Conservation (phyloP, 2,888 invertebrate genomes). For the Trachelus troglodyta region DNA sequence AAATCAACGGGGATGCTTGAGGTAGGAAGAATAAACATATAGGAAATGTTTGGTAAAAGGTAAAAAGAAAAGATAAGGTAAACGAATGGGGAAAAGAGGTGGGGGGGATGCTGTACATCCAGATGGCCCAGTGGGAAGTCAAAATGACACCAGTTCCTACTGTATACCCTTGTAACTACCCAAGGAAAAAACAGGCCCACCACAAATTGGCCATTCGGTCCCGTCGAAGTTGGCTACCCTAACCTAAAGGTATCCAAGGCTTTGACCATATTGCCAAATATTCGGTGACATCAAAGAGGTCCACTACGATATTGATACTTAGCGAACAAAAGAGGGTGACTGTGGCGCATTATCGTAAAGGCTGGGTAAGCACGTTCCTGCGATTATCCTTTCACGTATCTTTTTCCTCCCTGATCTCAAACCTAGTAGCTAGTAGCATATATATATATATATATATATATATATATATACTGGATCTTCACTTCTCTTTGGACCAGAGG, state of each 20-base stretch:
- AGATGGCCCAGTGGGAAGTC: constrained; percentile 21
- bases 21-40: no score
- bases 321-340: neutral
- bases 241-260: constrained; percentile 1
- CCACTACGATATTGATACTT: constrained; percentile 6
- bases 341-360: no score
- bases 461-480: no score
- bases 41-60: constrained; percentile 8
- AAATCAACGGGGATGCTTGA: no score
- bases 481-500: no score
- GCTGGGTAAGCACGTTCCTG: no score
- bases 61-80: constrained; percentile 1
- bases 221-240: constrained; percentile 7
- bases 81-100: no score
- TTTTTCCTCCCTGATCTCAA: no score
- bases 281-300: constrained; percentile 6
- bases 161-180: constrained; percentile 12
- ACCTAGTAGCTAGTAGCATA: no score
- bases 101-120: neutral
- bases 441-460: no score
- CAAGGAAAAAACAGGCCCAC: constrained; percentile 16
- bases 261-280: neutral
- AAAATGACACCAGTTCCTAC: constrained; percentile 9
- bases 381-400: no score
- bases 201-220: constrained; percentile 21